Evolutionary conservation across 2,113 vertebrate species (phyloP).

Genomic region (Bostrychus sinensis): DNA sequence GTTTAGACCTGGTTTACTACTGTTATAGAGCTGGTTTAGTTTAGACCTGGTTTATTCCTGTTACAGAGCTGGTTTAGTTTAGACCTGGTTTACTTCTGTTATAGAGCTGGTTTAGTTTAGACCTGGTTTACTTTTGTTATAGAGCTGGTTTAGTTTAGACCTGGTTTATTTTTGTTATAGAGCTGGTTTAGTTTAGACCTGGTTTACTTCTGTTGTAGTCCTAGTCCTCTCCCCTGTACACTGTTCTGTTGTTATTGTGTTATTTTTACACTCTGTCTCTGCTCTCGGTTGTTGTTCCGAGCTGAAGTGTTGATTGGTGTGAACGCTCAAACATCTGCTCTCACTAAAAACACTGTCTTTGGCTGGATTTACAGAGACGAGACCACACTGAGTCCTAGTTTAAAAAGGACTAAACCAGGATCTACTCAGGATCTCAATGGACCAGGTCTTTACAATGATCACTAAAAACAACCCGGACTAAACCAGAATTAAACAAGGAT

Average conservation of each 20-base stretch:
- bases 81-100: too few species aligned
- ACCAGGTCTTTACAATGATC: too few species aligned
- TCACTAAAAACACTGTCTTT: background rate
- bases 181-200: too few species aligned
- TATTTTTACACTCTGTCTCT: background rate
- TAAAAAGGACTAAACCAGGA: background rate
- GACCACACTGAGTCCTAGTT: background rate
- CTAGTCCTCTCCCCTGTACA: background rate
- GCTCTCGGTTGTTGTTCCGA: background rate
- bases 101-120: too few species aligned
- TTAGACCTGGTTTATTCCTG: too few species aligned
- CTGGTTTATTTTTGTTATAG: background rate
- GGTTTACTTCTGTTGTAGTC: background rate
- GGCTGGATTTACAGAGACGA: too few species aligned
- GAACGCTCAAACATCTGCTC: constrained; percentile 9
- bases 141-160: background rate
- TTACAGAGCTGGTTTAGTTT: too few species aligned
- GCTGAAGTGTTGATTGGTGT: constrained; percentile 1
- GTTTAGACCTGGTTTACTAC: background rate
- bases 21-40: too few species aligned
- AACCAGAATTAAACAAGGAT: background rate
- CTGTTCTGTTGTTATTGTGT: background rate
- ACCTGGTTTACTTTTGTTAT: background rate
- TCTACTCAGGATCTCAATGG: too few species aligned
- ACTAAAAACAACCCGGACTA: background rate